phyloP scores from a whole-genome alignment of 2,797 vertebrate genomes.

The Mormyrus proboscirostris region DNA sequence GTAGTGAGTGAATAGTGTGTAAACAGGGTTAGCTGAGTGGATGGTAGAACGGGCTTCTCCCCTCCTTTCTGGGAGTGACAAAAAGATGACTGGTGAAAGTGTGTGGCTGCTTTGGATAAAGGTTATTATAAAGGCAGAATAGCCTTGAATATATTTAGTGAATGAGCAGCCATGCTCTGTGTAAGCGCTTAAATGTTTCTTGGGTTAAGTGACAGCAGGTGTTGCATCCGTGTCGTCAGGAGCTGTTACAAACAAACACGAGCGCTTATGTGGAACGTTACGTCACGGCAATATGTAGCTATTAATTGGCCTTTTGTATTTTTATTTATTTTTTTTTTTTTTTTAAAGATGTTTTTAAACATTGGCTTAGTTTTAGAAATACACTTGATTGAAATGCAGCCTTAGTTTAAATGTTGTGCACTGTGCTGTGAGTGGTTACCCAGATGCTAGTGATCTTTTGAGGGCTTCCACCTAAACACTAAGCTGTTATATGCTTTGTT shows the following conservation, averaged over 20 bases:
- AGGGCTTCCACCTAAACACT: slow-evolving; percentile 33
- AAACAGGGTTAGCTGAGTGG: slow-evolving; percentile 3
- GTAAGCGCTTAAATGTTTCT: background rate
- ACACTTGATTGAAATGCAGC: slow-evolving; percentile 9
- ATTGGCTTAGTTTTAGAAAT: background rate
- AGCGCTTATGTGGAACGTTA: background rate
- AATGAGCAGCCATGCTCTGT: background rate
- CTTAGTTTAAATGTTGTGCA: slow-evolving; percentile 21
- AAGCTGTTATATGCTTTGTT: slow-evolving; percentile 17
- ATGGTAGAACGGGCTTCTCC: background rate
- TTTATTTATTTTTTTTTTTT: background rate
- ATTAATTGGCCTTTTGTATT: background rate
- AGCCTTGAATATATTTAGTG: background rate
- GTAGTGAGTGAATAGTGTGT: background rate
- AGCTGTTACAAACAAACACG: background rate
- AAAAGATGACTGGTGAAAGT: background rate
- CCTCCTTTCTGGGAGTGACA: background rate
- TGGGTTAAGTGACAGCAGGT: background rate
- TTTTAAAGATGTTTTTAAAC: slow-evolving; percentile 4
- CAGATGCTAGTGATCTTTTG: slow-evolving; percentile 16
- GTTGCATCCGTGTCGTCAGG: background rate
- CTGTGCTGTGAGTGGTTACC: slow-evolving; percentile 5
- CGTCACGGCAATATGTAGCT: background rate
- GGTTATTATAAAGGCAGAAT: background rate
- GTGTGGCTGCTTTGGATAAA: background rate